These are phyloP conservation scores for Leontopithecus rosalia DNA, from an alignment of 2,797 vertebrate species.

Conservation along the genomic window DNA sequence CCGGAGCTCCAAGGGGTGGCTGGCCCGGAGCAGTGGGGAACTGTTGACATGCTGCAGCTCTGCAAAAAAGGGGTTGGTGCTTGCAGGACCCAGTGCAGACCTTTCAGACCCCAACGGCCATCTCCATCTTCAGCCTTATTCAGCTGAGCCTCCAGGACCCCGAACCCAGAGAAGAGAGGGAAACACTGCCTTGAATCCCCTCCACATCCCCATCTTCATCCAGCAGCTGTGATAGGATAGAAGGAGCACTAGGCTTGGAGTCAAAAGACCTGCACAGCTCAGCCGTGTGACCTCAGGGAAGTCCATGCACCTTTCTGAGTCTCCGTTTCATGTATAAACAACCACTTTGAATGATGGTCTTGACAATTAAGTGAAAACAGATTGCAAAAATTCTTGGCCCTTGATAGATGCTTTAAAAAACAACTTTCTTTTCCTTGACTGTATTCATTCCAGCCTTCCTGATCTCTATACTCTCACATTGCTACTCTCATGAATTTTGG, in stretches of 20 bases:
- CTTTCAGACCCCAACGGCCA: neutral
- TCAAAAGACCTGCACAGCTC: neutral
- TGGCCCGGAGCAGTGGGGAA: constrained; percentile 84
- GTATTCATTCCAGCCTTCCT: neutral
- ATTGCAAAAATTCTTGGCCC: neutral
- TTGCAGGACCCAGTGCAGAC: neutral
- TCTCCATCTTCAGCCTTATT: neutral
- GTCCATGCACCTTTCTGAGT: neutral
- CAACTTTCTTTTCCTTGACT: neutral
- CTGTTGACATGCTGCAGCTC: constrained; percentile 94
- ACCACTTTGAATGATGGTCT: neutral
- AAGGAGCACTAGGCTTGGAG: neutral
- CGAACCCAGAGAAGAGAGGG: neutral
- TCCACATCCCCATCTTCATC: neutral
- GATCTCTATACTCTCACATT: neutral
- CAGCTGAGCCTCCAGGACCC: neutral
- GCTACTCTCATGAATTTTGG: neutral
- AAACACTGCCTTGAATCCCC: neutral
- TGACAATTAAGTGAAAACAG: neutral
- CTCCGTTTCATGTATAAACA: neutral
- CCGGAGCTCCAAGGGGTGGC: constrained; percentile 61
- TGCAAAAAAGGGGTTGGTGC: constrained; percentile 50
- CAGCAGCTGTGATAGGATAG: neutral
- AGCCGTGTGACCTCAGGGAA: neutral
- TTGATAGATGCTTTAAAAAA: neutral